Conservation (phyloP, 2,888 invertebrate species). For the Periphyllus acericola region DNA sequence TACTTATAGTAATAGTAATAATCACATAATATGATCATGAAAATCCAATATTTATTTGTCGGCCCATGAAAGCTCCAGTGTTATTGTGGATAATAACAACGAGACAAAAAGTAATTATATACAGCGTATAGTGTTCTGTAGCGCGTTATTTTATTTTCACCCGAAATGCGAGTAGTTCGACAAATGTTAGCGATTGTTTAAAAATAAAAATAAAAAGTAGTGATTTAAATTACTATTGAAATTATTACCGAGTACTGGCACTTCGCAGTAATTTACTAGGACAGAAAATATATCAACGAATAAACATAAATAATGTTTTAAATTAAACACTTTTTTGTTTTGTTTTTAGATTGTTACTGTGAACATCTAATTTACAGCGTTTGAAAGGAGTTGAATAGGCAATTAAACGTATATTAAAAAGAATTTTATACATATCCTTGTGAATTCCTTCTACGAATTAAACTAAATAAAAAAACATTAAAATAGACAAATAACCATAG, state of each 20-base stretch:
- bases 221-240: neutral
- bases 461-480: constrained; percentile 17
- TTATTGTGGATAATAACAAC: neutral
- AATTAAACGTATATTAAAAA: too few relatives aligned
- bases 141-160: neutral
- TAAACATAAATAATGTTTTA: too few relatives aligned
- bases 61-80: neutral
- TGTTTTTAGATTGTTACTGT: too few relatives aligned
- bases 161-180: neutral
- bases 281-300: too few relatives aligned
- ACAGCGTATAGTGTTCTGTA: neutral
- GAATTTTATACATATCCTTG: neutral
- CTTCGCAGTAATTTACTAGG: too few relatives aligned
- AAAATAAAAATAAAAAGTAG: too few relatives aligned
- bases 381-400: too few relatives aligned
- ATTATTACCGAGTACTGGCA: neutral
- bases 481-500: too few relatives aligned
- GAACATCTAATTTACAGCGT: too few relatives aligned
- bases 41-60: neutral
- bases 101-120: neutral
- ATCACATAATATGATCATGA: neutral
- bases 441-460: constrained; percentile 11
- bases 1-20: neutral
- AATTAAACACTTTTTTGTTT: constrained; percentile 16
- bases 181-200: neutral